Evolutionary conservation across 1,140 invertebrate species (phyloP), one percentile per base, ranked within the genome.

Genomic region (Dinoponera quadriceps): DNA sequence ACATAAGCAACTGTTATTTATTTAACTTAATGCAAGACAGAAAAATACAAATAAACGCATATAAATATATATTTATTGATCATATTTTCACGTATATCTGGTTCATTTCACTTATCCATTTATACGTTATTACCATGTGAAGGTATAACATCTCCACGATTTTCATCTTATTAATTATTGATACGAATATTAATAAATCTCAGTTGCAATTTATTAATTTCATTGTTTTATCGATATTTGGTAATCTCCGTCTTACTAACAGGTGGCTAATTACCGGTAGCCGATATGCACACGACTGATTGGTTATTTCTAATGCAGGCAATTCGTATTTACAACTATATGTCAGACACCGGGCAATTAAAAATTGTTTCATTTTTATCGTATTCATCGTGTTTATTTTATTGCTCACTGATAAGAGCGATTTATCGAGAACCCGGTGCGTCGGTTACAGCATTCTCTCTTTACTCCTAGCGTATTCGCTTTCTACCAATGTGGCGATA

Each of bases 21-120:
- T 14, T 69, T 44, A 20, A 69, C n/a, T 57, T 2, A 54, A 44
- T 68, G 5, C 22, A 27, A 14, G 18, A 54, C 3, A 54, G 38
- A 4, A 9, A 44, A 44, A 44, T 44, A 11, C 11, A 11, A 9
- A 11, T 7, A 44, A 18, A 18, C 22, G 2, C 2, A 11, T 55
- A 55, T 20, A 55, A 9, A 14, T 68, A 4, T 68, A 18, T 55
- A 66, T 65, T 3, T 25, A 65, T 49, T 65, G 54, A 29, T 75
- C 4, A 63, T 13, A 25, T 13, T n/a, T 51, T 25, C 27, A 49
- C 38, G 38, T n/a, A 18, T 62, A 48, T 27, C 11, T 1, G 20
- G 16, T 38, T 22, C 22, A 16, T 2, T 74, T 74, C 20, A 16
- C 59, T 0, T 48, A 49, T 27, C 49, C 2, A 59, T 59, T 60